Evolutionary conservation across 2,888 invertebrate species (phyloP).

Genomic region (Eupithecia tripunctaria): DNA sequence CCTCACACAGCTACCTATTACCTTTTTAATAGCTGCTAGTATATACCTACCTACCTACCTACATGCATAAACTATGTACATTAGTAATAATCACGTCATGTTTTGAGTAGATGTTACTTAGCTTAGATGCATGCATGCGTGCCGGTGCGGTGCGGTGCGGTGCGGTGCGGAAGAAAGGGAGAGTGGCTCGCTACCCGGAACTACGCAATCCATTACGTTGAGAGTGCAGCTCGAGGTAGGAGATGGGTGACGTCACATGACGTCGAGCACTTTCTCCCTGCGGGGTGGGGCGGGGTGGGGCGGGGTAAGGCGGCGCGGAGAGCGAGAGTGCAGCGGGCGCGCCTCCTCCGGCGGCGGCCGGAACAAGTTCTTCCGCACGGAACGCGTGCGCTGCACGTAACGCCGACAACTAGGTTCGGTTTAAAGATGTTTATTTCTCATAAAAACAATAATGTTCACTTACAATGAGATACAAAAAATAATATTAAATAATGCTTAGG

Average conservation of each 20-base stretch:
- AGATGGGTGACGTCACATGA: slow-evolving; percentile 36
- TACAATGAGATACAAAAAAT: no score
- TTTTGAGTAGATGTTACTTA: no score
- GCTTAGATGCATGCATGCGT: neutral
- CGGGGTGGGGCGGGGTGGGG: slow-evolving; percentile 25
- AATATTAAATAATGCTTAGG: no score
- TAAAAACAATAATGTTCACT: no score
- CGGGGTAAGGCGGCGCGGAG: neutral
- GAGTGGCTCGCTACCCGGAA: neutral
- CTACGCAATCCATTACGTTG: neutral
- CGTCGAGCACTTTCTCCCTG: slow-evolving; percentile 40
- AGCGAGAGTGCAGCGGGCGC: slow-evolving; percentile 36
- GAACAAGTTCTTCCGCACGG: slow-evolving; percentile 45
- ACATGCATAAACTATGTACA: no score
- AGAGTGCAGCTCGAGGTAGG: slow-evolving; percentile 16
- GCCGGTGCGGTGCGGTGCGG: neutral
- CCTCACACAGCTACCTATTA: no score
- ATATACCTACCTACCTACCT: no score
- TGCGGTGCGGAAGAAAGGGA: neutral
- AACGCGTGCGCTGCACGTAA: slow-evolving; percentile 72
- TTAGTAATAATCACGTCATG: no score
- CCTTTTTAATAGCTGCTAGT: no score
- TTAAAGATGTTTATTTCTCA: no score
- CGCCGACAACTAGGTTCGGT: slow-evolving; percentile 67
- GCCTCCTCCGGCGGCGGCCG: neutral